Conservation (phyloP, 2,888 invertebrate species). For the Pammene fasciana region DNA sequence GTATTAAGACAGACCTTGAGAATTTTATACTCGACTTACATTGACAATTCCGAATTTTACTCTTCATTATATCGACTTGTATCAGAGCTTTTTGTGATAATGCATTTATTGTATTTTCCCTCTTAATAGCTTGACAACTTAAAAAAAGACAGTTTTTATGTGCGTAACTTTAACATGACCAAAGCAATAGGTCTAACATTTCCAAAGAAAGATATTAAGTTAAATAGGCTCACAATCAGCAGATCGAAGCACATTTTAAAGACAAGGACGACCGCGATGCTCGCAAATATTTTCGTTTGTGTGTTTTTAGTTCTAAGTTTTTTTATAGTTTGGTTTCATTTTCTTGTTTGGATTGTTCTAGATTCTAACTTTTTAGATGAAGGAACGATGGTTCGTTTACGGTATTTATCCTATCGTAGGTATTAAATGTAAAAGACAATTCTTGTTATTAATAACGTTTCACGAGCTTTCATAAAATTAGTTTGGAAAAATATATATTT, state of each 20-base stretch:
- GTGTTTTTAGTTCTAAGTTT: conserved; percentile 66
- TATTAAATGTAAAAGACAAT: conserved; percentile 78
- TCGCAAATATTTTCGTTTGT: conserved; percentile 66
- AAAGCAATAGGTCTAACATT: conserved; percentile 54
- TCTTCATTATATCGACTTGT: conserved; percentile 42
- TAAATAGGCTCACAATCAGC: conserved; percentile 51
- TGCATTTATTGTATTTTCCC: conserved; percentile 63
- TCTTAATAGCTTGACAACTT: conserved; percentile 44
- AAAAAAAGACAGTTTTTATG: conserved; percentile 56
- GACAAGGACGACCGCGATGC: conserved; percentile 66
- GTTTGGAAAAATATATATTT: conserved; percentile 76
- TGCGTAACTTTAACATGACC: conserved; percentile 48
- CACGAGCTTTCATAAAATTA: conserved; percentile 80
- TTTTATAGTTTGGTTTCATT: conserved; percentile 50
- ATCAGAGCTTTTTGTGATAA: conserved; percentile 62
- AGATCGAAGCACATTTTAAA: conserved; percentile 74
- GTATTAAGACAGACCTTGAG: conserved; percentile 49
- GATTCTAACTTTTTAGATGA: conserved; percentile 29
- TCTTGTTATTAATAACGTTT: conserved; percentile 73
- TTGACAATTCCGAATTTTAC: conserved; percentile 35
- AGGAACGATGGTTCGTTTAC: conserved; percentile 59
- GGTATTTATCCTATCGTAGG: conserved; percentile 59
- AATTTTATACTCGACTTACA: conserved; percentile 73
- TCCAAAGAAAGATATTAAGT: conserved; percentile 47
- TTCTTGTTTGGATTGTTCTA: conserved; percentile 62